Conservation (phyloP, 2,113 vertebrate genomes). For the Telmatochromis bifrenatus region DNA sequence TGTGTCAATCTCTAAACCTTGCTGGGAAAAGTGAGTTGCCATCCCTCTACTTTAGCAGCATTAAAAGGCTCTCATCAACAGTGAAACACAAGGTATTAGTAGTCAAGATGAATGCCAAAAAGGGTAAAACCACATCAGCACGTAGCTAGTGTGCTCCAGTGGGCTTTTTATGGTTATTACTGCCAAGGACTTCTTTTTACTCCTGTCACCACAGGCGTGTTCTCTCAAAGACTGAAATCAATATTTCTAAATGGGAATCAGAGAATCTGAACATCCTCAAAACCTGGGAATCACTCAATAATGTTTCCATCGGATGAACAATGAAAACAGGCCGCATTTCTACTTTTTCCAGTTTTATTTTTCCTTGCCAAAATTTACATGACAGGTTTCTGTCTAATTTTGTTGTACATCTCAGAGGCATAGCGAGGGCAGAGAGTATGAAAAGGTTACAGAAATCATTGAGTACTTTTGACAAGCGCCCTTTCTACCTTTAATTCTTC, state of each 20-base stretch:
- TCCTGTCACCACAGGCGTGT: slow-evolving; percentile 39
- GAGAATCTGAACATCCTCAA: slow-evolving; percentile 40
- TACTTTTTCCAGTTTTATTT: slow-evolving; percentile 22
- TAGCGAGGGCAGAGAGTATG: slow-evolving; percentile 1
- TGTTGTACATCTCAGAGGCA: background rate
- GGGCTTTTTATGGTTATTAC: slow-evolving; percentile 43
- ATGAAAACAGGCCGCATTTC: background rate
- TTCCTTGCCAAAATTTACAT: slow-evolving; percentile 50
- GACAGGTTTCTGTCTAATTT: slow-evolving; percentile 55
- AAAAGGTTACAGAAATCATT: slow-evolving; percentile 60
- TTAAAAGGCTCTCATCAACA: slow-evolving; percentile 34
- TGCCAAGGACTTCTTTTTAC: slow-evolving; percentile 36
- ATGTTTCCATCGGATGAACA: background rate
- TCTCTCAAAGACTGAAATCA: slow-evolving; percentile 54
- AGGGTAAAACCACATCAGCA: slow-evolving; percentile 21
- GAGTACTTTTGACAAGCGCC: slow-evolving; percentile 35
- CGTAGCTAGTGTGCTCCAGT: slow-evolving; percentile 12
- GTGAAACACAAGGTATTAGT: slow-evolving; percentile 22
- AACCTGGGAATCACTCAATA: slow-evolving; percentile 1
- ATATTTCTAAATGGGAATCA: slow-evolving; percentile 62
- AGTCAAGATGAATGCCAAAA: slow-evolving; percentile 22
- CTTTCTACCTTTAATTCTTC: slow-evolving; percentile 38
- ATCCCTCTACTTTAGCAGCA: slow-evolving; percentile 6
- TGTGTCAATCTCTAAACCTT: background rate
- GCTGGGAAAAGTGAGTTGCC: slow-evolving; percentile 25